Conservation (phyloP, 2,888 invertebrate genomes). For the Leptothorax acervorum region DNA sequence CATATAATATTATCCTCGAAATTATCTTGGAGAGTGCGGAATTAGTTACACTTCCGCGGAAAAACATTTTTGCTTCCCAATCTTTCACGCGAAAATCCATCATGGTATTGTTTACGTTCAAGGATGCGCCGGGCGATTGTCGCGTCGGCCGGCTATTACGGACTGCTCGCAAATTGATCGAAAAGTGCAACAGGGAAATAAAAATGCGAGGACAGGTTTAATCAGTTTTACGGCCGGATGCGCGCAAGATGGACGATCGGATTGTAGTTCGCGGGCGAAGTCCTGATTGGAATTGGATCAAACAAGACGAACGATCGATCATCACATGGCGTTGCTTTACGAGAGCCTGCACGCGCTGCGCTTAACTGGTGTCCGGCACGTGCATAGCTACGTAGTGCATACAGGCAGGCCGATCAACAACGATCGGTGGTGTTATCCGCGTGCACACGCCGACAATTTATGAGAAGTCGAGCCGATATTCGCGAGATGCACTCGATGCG, state of each 20-base stretch:
- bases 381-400: slow-evolving; percentile 60
- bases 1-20: not conserved
- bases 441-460: slow-evolving; percentile 49
- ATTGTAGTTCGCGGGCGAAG: slow-evolving; percentile 60
- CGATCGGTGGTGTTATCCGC: slow-evolving; percentile 67
- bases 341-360: slow-evolving; percentile 55
- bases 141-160: slow-evolving; percentile 27
- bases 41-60: not conserved
- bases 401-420: slow-evolving; percentile 42
- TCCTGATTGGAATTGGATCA: slow-evolving; percentile 75
- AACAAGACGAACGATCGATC: slow-evolving; percentile 73
- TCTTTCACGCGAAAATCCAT: slow-evolving; percentile 1
- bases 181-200: slow-evolving; percentile 28
- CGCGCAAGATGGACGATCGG: slow-evolving; percentile 69
- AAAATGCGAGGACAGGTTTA: slow-evolving; percentile 44
- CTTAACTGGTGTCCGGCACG: slow-evolving; percentile 59
- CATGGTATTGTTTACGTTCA: slow-evolving; percentile 54
- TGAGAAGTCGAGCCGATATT: slow-evolving; percentile 20
- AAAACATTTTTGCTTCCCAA: not conserved
- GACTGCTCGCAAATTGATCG: slow-evolving; percentile 21
- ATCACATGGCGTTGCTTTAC: slow-evolving; percentile 63
- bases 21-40: not conserved
- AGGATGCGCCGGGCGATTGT: slow-evolving; percentile 48
- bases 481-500: slow-evolving; percentile 24
- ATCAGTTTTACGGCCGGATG: slow-evolving; percentile 61